Evolutionary conservation across 2,797 vertebrate species (phyloP).

Genomic region (Rhyacichthys aspro): DNA sequence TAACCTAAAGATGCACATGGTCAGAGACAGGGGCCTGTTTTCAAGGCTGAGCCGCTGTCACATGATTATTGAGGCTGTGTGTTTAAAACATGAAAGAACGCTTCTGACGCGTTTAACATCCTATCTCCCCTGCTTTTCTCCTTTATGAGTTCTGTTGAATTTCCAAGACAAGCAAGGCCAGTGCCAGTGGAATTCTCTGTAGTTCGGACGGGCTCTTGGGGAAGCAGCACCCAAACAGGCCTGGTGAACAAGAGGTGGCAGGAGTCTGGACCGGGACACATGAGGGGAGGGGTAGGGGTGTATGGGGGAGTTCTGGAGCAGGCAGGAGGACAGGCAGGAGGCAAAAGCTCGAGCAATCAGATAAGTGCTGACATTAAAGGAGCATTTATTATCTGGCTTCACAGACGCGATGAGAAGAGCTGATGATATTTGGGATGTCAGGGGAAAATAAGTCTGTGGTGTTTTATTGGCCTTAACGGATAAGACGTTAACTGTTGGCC

Average conservation of each 20-base stretch:
- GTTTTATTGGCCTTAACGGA: slow-evolving; percentile 16
- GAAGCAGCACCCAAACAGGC: slow-evolving; percentile 61
- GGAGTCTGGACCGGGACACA: slow-evolving; percentile 32
- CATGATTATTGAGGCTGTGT: too few relatives aligned
- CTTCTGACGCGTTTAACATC: slow-evolving; percentile 62
- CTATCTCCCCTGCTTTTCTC: slow-evolving; percentile 72
- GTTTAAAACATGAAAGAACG: slow-evolving; percentile 58
- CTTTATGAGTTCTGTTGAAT: slow-evolving; percentile 68
- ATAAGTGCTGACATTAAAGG: slow-evolving; percentile 40
- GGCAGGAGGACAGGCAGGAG: slow-evolving; percentile 1
- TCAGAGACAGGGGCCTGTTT: slow-evolving; percentile 3
- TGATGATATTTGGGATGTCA: slow-evolving; percentile 41
- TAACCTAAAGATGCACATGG: too few relatives aligned
- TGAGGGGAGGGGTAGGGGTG: slow-evolving; percentile 14
- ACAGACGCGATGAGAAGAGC: slow-evolving; percentile 31
- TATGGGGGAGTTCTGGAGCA: background rate
- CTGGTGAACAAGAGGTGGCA: slow-evolving; percentile 45
- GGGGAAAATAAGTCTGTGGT: slow-evolving; percentile 10
- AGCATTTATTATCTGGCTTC: slow-evolving; percentile 16
- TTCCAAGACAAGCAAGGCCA: slow-evolving; percentile 77
- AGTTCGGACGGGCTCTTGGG: slow-evolving; percentile 38
- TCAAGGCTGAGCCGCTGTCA: too few relatives aligned
- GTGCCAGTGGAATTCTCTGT: slow-evolving; percentile 65
- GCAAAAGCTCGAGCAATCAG: slow-evolving; percentile 19
- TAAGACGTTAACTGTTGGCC: background rate